Evolutionary conservation across 2,797 vertebrate species (phyloP).

Genomic region (Centroberyx gerrardi): DNA sequence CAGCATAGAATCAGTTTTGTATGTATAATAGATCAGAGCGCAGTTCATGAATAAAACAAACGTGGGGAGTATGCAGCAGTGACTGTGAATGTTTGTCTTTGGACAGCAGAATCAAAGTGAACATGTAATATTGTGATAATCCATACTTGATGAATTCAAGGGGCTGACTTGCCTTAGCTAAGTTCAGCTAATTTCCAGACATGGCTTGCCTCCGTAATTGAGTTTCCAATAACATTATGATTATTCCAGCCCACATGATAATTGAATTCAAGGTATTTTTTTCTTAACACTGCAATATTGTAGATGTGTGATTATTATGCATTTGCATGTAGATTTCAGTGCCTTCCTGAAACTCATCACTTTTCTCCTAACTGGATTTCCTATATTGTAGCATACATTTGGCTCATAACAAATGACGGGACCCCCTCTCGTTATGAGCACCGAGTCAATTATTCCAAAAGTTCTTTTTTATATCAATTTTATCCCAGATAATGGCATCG

Average conservation of each 20-base stretch:
- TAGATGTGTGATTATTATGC: constrained; percentile 99
- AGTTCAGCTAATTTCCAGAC: constrained; percentile 99
- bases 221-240: constrained; percentile 99
- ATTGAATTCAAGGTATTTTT: constrained; percentile 99
- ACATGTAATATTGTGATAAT: constrained; percentile 99
- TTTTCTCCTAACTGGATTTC: constrained; percentile 99
- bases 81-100: constrained; percentile 99
- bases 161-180: constrained; percentile 98
- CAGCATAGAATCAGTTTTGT: constrained; percentile 99
- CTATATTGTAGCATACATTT: constrained; percentile 98
- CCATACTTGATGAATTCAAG: constrained; percentile 99
- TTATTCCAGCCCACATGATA: constrained; percentile 98
- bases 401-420: constrained; percentile 90
- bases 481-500: constrained; percentile 75
- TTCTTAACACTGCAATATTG: constrained; percentile 99
- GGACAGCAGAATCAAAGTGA: constrained; percentile 99
- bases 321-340: constrained; percentile 97
- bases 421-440: constrained; percentile 85
- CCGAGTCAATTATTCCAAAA: constrained; percentile 88
- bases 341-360: constrained; percentile 96
- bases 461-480: constrained; percentile 88
- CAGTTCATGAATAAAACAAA: constrained; percentile 99
- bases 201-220: constrained; percentile 99
- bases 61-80: constrained; percentile 93
- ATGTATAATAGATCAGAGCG: constrained; percentile 99